A percentile compares a stretch with the other conserved stretches of the same genome.
Evolutionary conservation across 1,140 invertebrate species (phyloP).

Genomic region (Eubasilissa regina): DNA sequence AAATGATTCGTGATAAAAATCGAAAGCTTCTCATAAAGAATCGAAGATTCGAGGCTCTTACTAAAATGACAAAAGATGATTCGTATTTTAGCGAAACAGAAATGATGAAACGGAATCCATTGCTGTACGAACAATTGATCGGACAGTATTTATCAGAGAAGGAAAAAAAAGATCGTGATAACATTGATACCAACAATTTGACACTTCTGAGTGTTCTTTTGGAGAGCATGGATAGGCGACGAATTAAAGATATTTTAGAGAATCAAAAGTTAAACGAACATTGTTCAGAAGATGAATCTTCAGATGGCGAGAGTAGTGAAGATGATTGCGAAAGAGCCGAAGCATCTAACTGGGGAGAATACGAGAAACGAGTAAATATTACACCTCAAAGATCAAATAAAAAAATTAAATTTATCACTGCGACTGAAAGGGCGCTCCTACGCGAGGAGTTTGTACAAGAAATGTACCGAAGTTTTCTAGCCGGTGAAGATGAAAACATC

Average conservation of each 20-base stretch:
- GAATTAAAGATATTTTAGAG: constrained; percentile 76
- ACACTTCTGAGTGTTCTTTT: constrained; percentile 80
- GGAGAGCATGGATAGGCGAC: constrained; percentile 78
- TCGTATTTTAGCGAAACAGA: constrained; percentile 93
- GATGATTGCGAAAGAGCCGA: constrained; percentile 35
- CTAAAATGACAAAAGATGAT: constrained; percentile 79
- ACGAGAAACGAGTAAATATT: constrained; percentile 60
- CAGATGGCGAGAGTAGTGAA: constrained; percentile 56
- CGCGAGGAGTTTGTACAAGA: constrained; percentile 87
- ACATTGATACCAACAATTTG: constrained; percentile 73
- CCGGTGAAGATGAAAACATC: constrained; percentile 87
- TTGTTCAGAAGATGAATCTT: constrained; percentile 66
- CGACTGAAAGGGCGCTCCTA: constrained; percentile 77
- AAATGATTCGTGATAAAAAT: constrained; percentile 71
- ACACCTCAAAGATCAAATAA: constrained; percentile 61
- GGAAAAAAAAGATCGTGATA: constrained; percentile 79
- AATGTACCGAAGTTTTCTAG: constrained; percentile 91
- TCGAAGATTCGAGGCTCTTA: constrained; percentile 86
- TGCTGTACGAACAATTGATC: constrained; percentile 90
- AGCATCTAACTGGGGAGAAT: constrained; percentile 70
- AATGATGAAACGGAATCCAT: constrained; percentile 93
- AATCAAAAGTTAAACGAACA: constrained; percentile 77
- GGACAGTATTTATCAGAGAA: constrained; percentile 87
- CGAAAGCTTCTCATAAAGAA: constrained; percentile 81
- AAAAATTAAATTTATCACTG: constrained; percentile 67